Evolutionary conservation across 2,113 vertebrate genomes (phyloP), one percentile per base, ranked within the genome.

Genomic region (Craseonycteris thonglongyai): DNA sequence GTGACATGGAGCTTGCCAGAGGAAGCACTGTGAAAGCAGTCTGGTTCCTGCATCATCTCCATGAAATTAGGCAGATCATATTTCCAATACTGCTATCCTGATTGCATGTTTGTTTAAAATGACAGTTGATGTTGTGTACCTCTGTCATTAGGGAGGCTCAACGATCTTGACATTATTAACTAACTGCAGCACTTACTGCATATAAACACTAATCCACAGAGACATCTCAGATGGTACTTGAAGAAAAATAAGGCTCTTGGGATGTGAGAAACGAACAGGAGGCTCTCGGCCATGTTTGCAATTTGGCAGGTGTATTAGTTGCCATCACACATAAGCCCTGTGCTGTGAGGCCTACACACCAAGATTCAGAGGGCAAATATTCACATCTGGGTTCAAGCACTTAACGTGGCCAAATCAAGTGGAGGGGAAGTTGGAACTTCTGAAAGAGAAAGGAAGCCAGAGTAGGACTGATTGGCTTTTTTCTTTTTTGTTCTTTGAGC

Each of bases 71-170:
- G 95, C 98, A 98, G 98, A 98, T 97, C 95, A 54, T 90, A 94
- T 98, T 98, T 97, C 89, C 96, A 96, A 97, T 97, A 81, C 96
- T 81, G 96, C 98, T 83, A 45, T 94, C 97, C 97, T 98, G 98
- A 98, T 98, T 98, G 97, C 98, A 61, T 98, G 98, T 98, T 98
- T 98, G 98, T 98, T 98, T 98, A 98, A 97, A 97, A 97, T 98
- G 98, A 97, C 98, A 98, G 98, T 98, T 98, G 97, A 98, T 98
- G 98, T 98, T 98, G 97, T 98, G 96, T 95, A 97, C 98, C 97
- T 98, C 97, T 97, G 98, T 98, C 98, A 98, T 98, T 98, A 98
- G 97, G 97, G 97, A 98, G 96, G 97, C 98, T 98, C 98, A 96
- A 88, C 0, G 90, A 98, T 97, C 97, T 97, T 97, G 96, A 96